A percentile compares a stretch with the other conserved stretches of the same genome.
Conservation (phyloP, 2,797 vertebrate genomes). For the Molossus molossus region DNA sequence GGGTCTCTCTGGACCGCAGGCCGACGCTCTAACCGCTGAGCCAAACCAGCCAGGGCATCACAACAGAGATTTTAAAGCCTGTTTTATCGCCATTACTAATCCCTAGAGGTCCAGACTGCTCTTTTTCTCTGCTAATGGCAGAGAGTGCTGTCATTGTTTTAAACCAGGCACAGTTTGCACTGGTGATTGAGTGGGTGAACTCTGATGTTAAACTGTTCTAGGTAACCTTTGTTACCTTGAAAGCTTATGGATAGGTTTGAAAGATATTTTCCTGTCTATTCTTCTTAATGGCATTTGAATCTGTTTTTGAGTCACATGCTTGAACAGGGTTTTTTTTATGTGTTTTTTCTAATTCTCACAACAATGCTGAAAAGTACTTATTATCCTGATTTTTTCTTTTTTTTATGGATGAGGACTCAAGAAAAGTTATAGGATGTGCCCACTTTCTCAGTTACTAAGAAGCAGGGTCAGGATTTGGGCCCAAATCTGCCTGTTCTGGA, state of each 20-base stretch:
- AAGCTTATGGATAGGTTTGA: background rate
- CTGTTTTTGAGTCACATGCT: background rate
- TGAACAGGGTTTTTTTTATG: background rate
- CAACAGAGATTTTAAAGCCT: background rate
- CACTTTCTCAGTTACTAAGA: background rate
- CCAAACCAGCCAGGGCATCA: too few species aligned
- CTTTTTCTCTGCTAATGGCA: background rate
- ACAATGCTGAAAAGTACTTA: background rate
- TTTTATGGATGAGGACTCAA: conserved; percentile 17
- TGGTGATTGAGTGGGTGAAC: background rate
- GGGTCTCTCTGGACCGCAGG: too few species aligned
- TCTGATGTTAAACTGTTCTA: background rate
- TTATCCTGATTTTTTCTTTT: conserved; percentile 3
- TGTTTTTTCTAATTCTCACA: background rate
- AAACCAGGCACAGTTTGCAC: background rate
- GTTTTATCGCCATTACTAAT: background rate
- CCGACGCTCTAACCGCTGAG: too few species aligned
- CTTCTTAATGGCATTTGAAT: conserved; percentile 24
- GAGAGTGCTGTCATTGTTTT: background rate
- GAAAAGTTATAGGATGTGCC: background rate
- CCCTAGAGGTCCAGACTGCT: background rate
- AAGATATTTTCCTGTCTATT: background rate
- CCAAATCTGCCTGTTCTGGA: background rate
- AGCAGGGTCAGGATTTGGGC: background rate
- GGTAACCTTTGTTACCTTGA: background rate